Conservation (phyloP, 1,140 invertebrate species). For the Teleogryllus occipitalis region DNA sequence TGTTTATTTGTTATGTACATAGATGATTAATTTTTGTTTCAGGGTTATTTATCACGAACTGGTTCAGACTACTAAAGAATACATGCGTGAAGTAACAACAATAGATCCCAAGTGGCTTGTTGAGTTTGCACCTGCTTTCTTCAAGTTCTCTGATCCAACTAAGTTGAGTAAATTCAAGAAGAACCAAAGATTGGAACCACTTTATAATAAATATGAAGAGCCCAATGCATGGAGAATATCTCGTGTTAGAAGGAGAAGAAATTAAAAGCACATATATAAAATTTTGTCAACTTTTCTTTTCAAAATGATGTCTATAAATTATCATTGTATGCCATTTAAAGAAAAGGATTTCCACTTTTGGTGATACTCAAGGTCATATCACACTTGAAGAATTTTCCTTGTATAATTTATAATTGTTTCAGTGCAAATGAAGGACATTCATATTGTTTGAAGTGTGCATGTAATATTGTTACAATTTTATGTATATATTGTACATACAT, state of each 20-base stretch:
- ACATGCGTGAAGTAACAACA: conserved; percentile 97
- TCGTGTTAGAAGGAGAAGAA: conserved; percentile 76
- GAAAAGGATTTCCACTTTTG: too few relatives aligned
- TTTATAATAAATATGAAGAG: conserved; percentile 99
- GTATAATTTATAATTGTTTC: too few relatives aligned
- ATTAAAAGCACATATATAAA: conserved; percentile 46
- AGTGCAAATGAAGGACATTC: too few relatives aligned
- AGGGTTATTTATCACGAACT: conserved; percentile 98
- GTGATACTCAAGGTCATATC: too few relatives aligned
- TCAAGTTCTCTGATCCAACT: conserved; percentile 98
- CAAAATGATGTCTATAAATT: too few relatives aligned
- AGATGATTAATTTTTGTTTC: conserved; percentile 31
- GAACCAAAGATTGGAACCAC: conserved; percentile 93
- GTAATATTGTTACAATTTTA: too few relatives aligned
- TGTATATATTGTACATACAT: too few relatives aligned
- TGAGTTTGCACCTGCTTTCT: conserved; percentile 98
- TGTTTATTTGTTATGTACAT: too few relatives aligned
- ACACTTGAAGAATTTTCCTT: too few relatives aligned
- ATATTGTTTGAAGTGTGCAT: too few relatives aligned
- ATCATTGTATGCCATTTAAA: too few relatives aligned
- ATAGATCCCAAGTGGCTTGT: conserved; percentile 99
- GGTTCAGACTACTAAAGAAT: conserved; percentile 98
- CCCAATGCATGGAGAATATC: conserved; percentile 99
- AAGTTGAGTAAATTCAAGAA: conserved; percentile 99
- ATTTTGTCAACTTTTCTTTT: too few relatives aligned